These are phyloP conservation scores for Cotesia typhae DNA, from an alignment of 1,140 invertebrate species.

Conservation along the genomic window DNA sequence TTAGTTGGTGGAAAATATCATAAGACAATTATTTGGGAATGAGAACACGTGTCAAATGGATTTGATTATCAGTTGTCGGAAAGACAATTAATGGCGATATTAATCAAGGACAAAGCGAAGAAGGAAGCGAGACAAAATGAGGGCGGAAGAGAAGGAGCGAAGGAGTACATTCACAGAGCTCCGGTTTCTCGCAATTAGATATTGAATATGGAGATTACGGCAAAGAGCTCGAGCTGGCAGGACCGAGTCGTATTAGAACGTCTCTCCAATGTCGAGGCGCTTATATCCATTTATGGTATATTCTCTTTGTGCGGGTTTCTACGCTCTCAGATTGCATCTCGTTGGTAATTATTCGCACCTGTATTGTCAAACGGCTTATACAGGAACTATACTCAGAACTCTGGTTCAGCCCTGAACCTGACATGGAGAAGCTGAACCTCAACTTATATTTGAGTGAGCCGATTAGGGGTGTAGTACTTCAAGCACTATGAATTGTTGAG, in stretches of 20 bases:
- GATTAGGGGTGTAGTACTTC: not conserved
- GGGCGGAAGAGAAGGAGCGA: not conserved
- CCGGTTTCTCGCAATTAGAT: slow-evolving; percentile 34
- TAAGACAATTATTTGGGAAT: too few relatives aligned
- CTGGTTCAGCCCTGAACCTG: not conserved
- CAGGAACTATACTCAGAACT: not conserved
- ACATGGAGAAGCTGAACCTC: not conserved
- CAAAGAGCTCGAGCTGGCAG: slow-evolving; percentile 11
- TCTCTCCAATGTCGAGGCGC: slow-evolving; percentile 21
- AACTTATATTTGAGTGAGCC: too few relatives aligned
- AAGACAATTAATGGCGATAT: slow-evolving; percentile 29
- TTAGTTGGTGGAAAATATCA: too few relatives aligned
- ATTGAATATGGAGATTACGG: slow-evolving; percentile 38
- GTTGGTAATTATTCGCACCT: slow-evolving; percentile 34
- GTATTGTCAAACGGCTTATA: slow-evolving; percentile 31
- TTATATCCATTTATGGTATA: slow-evolving; percentile 37
- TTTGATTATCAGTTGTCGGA: not conserved
- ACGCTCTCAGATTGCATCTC: slow-evolving; percentile 31
- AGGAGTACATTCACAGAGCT: slow-evolving; percentile 17
- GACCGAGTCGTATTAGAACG: slow-evolving; percentile 13
- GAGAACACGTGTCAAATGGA: not conserved
- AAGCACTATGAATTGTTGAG: not conserved
- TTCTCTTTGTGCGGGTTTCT: slow-evolving; percentile 28
- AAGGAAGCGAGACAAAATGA: not conserved
- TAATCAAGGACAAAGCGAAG: slow-evolving; percentile 16